Percentiles rank a stretch among this genome's conserved stretches.
Evolutionary conservation across 2,113 vertebrate species (phyloP).

Genomic region (Brachypteracias leptosomus): DNA sequence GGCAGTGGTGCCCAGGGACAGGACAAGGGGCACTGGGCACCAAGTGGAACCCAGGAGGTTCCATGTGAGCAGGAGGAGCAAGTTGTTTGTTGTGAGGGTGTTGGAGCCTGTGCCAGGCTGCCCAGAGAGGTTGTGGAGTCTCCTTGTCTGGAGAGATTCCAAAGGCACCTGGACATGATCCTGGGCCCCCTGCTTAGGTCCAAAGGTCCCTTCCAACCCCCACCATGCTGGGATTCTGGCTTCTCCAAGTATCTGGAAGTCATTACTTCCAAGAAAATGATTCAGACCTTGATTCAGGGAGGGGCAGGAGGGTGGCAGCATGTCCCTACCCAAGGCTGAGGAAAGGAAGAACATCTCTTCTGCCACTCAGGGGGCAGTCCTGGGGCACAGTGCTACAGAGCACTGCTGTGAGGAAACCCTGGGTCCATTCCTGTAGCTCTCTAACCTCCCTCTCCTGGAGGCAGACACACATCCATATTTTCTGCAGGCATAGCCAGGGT

Average conservation of each 20-base stretch:
- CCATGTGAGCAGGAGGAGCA: too few relatives aligned
- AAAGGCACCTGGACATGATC: too few relatives aligned
- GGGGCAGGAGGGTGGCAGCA: neutral
- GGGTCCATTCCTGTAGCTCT: neutral
- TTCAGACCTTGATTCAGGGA: neutral
- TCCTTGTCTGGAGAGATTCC: too few relatives aligned
- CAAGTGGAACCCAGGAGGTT: too few relatives aligned
- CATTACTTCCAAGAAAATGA: neutral
- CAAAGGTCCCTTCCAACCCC: neutral
- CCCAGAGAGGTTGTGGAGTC: too few relatives aligned
- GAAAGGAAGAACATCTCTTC: neutral
- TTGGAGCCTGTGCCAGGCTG: too few relatives aligned
- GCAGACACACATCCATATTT: rapidly evolving
- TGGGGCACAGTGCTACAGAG: neutral
- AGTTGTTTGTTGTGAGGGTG: too few relatives aligned
- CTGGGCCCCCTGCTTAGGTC: neutral
- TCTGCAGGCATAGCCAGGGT: neutral
- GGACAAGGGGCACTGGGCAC: too few relatives aligned
- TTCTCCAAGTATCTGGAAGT: neutral
- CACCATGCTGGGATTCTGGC: neutral
- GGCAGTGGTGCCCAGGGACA: too few relatives aligned
- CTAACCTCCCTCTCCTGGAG: neutral
- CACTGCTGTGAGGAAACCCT: neutral
- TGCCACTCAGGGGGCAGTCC: rapidly evolving
- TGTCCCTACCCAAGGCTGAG: neutral